Conservation (phyloP, 2,888 invertebrate species). For the Acrobasis repandana region DNA sequence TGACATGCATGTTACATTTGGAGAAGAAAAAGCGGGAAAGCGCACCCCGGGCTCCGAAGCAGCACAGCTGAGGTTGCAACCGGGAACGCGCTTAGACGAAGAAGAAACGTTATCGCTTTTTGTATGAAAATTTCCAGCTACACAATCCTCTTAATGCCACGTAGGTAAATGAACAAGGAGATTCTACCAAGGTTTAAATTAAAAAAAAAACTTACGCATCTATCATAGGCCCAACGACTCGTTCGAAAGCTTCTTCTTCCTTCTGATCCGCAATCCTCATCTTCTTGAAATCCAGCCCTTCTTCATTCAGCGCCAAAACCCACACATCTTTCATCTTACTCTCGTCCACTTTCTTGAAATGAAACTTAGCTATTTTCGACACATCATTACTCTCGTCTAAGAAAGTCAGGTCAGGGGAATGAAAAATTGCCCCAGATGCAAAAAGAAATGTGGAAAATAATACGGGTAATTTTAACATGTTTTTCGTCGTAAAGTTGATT, state of each 20-base stretch:
- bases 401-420: conserved; percentile 2
- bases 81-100: too few relatives aligned
- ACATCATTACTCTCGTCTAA: conserved; percentile 1
- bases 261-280: conserved; percentile 38
- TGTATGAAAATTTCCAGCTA: too few relatives aligned
- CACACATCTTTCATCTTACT: conserved; percentile 36
- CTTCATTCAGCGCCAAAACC: conserved; percentile 47
- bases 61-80: too few relatives aligned
- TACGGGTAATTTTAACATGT: conserved; percentile 37
- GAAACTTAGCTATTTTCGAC: not conserved
- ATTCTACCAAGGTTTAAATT: not conserved
- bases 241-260: conserved; percentile 43
- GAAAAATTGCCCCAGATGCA: not conserved
- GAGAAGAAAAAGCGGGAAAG: too few relatives aligned
- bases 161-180: too few relatives aligned
- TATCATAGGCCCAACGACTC: conserved; percentile 35
- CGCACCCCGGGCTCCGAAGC: too few relatives aligned
- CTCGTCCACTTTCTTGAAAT: not conserved
- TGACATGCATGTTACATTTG: too few relatives aligned
- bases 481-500: not conserved
- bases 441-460: conserved; percentile 24
- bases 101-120: too few relatives aligned
- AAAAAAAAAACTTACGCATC: conserved; percentile 35
- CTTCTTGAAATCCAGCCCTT: conserved; percentile 38
- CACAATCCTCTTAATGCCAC: too few relatives aligned